Percentiles rank a stretch among this genome's conserved stretches.
Conservation (phyloP, 2,888 invertebrate genomes). For the Coelopa pilipes region DNA sequence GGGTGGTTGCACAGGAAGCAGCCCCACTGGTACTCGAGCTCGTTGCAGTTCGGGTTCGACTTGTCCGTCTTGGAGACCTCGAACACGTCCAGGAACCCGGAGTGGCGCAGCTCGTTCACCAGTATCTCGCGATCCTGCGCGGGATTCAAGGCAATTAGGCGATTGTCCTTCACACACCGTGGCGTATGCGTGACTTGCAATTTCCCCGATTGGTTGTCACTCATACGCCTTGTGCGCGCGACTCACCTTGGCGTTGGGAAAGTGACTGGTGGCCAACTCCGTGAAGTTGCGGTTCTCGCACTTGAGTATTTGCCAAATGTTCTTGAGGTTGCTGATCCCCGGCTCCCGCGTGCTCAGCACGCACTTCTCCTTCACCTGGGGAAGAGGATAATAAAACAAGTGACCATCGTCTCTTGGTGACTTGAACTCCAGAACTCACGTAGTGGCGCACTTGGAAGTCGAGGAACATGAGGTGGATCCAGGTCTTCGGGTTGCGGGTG, state of each 20-base stretch:
- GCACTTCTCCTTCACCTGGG: slow-evolving; percentile 77
- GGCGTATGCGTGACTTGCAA: background rate
- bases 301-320: slow-evolving; percentile 95
- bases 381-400: background rate
- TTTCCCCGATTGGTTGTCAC: background rate
- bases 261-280: slow-evolving; percentile 92
- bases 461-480: slow-evolving; percentile 97
- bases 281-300: slow-evolving; percentile 89
- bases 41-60: slow-evolving; percentile 67
- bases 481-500: slow-evolving; percentile 84
- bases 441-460: slow-evolving; percentile 78
- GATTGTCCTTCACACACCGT: background rate
- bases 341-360: slow-evolving; percentile 84
- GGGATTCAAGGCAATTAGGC: background rate
- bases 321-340: slow-evolving; percentile 84
- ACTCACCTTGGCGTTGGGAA: slow-evolving; percentile 84
- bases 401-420: background rate
- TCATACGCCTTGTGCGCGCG: slow-evolving; percentile 1
- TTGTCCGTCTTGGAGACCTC: slow-evolving; percentile 74
- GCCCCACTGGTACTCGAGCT: slow-evolving; percentile 76
- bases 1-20: slow-evolving; percentile 95
- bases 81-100: slow-evolving; percentile 93
- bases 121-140: slow-evolving; percentile 84
- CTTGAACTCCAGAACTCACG: slow-evolving; percentile 52
- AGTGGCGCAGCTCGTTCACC: slow-evolving; percentile 84